Evolutionary conservation across 2,888 invertebrate species (phyloP).

Genomic region (Arge pagana): DNA sequence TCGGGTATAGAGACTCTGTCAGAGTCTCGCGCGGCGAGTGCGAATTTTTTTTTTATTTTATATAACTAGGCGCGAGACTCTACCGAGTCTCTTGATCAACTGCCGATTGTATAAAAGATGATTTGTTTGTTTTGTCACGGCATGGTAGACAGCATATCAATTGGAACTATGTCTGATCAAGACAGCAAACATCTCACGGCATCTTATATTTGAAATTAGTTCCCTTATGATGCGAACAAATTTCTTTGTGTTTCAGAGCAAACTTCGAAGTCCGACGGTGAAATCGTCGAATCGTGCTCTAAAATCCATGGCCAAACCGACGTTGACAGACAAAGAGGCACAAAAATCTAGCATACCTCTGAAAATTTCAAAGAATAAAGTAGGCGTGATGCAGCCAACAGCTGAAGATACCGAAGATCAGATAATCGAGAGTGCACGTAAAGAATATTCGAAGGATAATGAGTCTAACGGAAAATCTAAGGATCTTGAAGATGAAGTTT

Average conservation of each 20-base stretch:
- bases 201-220: not conserved
- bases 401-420: conserved; percentile 30
- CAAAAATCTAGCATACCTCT: conserved; percentile 25
- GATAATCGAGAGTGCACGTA: not conserved
- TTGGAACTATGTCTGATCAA: not conserved
- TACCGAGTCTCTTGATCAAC: too few species aligned
- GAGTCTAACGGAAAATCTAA: conserved; percentile 18
- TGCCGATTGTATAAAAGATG: too few species aligned
- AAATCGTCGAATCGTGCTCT: conserved; percentile 31
- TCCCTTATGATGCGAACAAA: not conserved
- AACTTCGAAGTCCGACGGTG: conserved; percentile 31
- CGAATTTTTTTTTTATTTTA: too few species aligned
- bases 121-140: too few species aligned
- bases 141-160: too few species aligned
- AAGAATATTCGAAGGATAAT: conserved; percentile 8
- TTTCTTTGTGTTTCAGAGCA: conserved; percentile 38
- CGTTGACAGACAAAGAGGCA: conserved; percentile 21
- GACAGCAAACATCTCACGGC: not conserved
- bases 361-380: conserved; percentile 5
- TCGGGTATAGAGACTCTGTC: too few species aligned
- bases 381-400: conserved; percentile 34
- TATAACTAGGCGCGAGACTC: too few species aligned
- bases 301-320: conserved; percentile 24
- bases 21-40: too few species aligned
- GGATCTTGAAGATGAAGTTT: conserved; percentile 14